These are phyloP conservation scores for Ptilodon capucinus DNA, from an alignment of 2,888 invertebrate species.

Conservation along the genomic window DNA sequence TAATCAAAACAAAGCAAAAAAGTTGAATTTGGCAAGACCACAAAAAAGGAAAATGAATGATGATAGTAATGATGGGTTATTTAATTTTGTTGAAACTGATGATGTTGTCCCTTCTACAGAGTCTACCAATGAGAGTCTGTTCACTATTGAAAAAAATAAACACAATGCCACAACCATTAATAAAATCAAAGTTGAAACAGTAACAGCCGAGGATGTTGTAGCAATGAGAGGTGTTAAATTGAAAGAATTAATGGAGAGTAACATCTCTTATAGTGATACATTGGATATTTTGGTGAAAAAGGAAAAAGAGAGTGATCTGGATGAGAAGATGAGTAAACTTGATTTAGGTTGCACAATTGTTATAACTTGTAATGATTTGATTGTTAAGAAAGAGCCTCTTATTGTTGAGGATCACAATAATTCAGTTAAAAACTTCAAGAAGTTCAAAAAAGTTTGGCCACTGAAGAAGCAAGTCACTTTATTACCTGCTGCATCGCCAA, in stretches of 20 bases:
- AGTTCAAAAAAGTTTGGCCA: constrained; percentile 76
- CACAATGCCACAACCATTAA: constrained; percentile 16
- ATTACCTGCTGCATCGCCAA: constrained; percentile 47
- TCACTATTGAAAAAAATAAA: constrained; percentile 24
- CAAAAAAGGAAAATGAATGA: constrained; percentile 57
- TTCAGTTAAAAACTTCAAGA: constrained; percentile 65
- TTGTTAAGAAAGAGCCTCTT: constrained; percentile 64
- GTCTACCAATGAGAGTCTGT: constrained; percentile 36
- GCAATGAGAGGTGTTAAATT: constrained; percentile 65
- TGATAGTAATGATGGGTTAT: constrained; percentile 59
- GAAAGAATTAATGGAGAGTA: constrained; percentile 57
- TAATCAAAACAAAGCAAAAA: constrained; percentile 39
- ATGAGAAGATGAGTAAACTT: constrained; percentile 58
- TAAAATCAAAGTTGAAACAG: constrained; percentile 16
- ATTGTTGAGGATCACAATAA: constrained; percentile 34
- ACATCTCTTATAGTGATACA: constrained; percentile 29
- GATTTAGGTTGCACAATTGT: constrained; percentile 65
- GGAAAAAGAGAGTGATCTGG: constrained; percentile 55
- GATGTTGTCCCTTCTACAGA: constrained; percentile 28
- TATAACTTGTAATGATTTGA: constrained; percentile 55
- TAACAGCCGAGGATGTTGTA: constrained; percentile 44
- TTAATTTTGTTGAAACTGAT: constrained; percentile 61
- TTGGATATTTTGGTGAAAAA: constrained; percentile 45
- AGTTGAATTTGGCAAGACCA: constrained; percentile 61
- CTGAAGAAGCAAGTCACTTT: constrained; percentile 59